Conservation (phyloP, 2,797 vertebrate genomes). For the Halcyon chelicuti region DNA sequence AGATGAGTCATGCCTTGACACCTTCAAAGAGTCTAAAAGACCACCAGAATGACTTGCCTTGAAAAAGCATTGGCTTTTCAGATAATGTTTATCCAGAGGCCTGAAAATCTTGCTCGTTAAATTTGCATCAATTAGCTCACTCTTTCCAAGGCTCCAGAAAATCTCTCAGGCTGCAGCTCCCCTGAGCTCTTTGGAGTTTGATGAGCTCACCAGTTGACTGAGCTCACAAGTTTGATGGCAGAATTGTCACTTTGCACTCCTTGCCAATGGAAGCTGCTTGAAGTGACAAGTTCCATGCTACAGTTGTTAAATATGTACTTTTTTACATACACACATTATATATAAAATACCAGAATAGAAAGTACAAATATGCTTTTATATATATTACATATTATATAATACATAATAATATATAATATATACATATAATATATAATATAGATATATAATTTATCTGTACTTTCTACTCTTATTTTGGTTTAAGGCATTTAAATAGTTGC, state of each 20-base stretch:
- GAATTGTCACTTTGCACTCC: not conserved
- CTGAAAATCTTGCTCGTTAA: not conserved
- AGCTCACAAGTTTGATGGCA: not conserved
- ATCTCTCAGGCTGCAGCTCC: not conserved
- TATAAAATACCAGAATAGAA: not conserved
- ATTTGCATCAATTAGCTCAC: not conserved
- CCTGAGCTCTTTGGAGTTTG: not conserved
- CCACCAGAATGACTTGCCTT: not conserved
- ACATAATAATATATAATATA: too few species aligned
- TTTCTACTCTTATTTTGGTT: not conserved
- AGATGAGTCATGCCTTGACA: not conserved
- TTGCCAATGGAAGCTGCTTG: not conserved
- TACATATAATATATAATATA: too few species aligned
- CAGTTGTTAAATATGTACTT: not conserved
- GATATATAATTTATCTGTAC: not conserved
- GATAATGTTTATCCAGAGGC: not conserved
- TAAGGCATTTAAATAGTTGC: not conserved
- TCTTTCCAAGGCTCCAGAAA: not conserved
- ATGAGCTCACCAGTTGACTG: too few species aligned
- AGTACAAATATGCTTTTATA: not conserved
- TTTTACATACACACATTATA: not conserved
- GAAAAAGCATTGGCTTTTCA: not conserved
- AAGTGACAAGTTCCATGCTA: not conserved
- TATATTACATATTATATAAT: too few species aligned
- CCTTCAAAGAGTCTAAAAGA: not conserved